Evolutionary conservation across 2,888 invertebrate species (phyloP), one percentile per base, ranked within the genome.

Genomic region (Lypha dubia): DNA sequence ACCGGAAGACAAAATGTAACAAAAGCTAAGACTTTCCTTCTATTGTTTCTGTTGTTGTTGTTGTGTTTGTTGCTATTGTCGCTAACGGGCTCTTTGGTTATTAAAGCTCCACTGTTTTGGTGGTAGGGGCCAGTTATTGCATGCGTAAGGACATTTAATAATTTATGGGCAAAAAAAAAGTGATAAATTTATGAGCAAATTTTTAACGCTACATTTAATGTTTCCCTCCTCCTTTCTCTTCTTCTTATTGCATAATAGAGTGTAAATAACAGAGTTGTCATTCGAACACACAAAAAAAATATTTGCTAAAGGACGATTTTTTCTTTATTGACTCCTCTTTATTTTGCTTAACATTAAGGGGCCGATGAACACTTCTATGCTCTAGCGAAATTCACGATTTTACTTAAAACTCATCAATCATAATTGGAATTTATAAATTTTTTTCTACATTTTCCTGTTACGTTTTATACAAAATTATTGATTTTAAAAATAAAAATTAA

Each of bases 181-280:
- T 88, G 85, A 86, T 87, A 88, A 89, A 90, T 90, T 92, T 91
- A 90, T 92, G 90, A 88, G 87, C 88, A 87, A 88, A 90, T 90
- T 90, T 89, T 92, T 90, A 89, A 92, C 92, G 90, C 89, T 87
- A 90, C 91, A 91, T 89, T 89, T 87, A 88, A 87, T 76, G 60
- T 83, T 60, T 8, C 38, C 60, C 63, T 56, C 56, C 28, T 24
- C 28, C 28, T 28, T 24, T 35, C n/a, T n/a, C n/a, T n/a, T n/a
- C n/a, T n/a, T n/a, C 22, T 28, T 22, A 35, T 38, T 46, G 38
- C 15, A 49, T 38, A 65, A 35, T 58, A 13, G 13, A 56, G 51
- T 49, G 73, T 71, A 28, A 58, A 70, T 20, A 15, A 73, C 35
- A 3, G 17, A 32, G 6, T 35, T 56, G 17, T 58, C 35, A 35